Evolutionary conservation across 2,113 vertebrate species (phyloP).

Genomic region (Eurypyga helias): DNA sequence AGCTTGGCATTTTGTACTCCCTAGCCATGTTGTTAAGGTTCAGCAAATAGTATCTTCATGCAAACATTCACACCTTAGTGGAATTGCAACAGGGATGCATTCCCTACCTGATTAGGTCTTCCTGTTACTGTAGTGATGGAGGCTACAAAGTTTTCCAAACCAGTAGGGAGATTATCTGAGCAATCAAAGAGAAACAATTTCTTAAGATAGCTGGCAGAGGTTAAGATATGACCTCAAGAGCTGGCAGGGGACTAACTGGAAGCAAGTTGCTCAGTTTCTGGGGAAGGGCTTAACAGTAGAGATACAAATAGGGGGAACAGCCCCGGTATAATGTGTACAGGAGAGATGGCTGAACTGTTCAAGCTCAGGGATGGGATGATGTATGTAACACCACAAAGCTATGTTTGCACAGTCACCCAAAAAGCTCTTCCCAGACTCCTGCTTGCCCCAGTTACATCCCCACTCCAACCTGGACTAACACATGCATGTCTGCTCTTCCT

Average conservation of each 20-base stretch:
- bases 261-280: neutral
- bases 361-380: neutral
- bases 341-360: neutral
- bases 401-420: neutral
- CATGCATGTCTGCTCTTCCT: rapidly evolving
- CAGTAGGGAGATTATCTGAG: neutral
- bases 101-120: neutral
- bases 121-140: neutral
- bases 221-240: neutral
- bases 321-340: rapidly evolving
- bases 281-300: neutral
- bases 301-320: neutral
- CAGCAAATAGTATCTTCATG: neutral
- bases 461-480: neutral
- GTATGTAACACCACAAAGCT: neutral
- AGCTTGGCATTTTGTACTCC: neutral
- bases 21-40: neutral
- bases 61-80: neutral
- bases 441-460: rapidly evolving
- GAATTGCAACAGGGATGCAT: neutral
- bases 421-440: neutral
- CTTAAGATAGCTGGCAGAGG: neutral
- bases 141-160: neutral
- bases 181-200: neutral
- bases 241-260: neutral